These are phyloP conservation scores for Argyrosomus japonicus DNA, from an alignment of 2,113 vertebrate species.

Conservation along the genomic window DNA sequence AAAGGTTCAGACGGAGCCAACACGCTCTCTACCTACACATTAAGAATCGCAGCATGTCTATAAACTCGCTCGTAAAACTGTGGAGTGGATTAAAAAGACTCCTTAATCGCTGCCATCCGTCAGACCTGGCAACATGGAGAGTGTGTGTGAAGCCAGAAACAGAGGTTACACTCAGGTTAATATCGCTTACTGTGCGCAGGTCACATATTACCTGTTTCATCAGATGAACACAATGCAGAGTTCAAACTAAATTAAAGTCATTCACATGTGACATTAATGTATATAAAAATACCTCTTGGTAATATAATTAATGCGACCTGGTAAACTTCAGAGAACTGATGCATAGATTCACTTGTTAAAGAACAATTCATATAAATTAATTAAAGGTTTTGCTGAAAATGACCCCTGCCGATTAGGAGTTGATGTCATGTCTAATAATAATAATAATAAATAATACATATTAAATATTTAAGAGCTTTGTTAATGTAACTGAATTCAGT, in stretches of 20 bases:
- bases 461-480: too few species aligned
- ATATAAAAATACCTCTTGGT: not conserved
- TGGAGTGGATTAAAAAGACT: slow-evolving; percentile 45
- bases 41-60: slow-evolving; percentile 44
- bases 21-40: slow-evolving; percentile 13
- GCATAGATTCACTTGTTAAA: too few species aligned
- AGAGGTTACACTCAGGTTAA: slow-evolving; percentile 35
- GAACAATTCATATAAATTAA: too few species aligned
- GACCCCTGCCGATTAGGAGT: too few species aligned
- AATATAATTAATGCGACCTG: not conserved
- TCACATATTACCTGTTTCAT: slow-evolving; percentile 7
- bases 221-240: not conserved
- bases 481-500: too few species aligned
- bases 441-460: too few species aligned
- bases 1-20: not conserved
- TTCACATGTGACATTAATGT: too few species aligned
- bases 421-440: too few species aligned
- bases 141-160: slow-evolving; percentile 9
- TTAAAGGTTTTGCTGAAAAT: too few species aligned
- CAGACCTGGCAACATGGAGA: slow-evolving; percentile 34
- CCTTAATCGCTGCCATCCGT: slow-evolving; percentile 52
- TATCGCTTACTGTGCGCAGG: slow-evolving; percentile 6
- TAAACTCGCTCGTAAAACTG: slow-evolving; percentile 49
- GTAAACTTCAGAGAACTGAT: not conserved
- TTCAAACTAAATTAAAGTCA: not conserved